Evolutionary conservation across 2,113 vertebrate species (phyloP).

Genomic region (Pangasianodon hypophthalmus): DNA sequence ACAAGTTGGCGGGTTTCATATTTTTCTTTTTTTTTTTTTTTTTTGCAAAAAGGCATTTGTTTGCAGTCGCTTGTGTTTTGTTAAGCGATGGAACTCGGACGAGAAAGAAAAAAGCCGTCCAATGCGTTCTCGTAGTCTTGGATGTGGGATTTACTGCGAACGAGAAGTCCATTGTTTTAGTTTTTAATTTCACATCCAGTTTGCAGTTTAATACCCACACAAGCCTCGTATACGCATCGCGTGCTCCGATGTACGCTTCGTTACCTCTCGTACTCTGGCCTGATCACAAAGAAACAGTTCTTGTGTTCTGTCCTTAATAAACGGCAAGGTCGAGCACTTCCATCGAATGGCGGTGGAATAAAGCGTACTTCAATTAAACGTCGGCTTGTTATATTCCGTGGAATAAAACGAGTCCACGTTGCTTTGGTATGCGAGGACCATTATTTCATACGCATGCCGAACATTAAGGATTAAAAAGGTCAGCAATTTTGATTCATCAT

Average conservation of each 20-base stretch:
- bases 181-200: conserved; percentile 33
- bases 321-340: background rate
- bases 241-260: conserved; percentile 27
- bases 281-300: conserved; percentile 39
- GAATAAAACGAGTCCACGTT: background rate
- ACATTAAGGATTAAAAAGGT: background rate
- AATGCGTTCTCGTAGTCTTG: conserved; percentile 2
- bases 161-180: conserved; percentile 39
- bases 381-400: background rate
- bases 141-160: background rate
- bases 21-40: background rate
- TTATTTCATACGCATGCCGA: background rate
- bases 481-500: background rate
- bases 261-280: conserved; percentile 27
- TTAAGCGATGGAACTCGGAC: background rate
- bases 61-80: conserved; percentile 16
- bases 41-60: conserved; percentile 39
- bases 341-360: conserved; percentile 8
- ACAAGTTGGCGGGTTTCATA: conserved; percentile 1
- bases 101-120: background rate
- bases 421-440: background rate
- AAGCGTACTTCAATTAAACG: background rate
- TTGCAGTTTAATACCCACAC: conserved; percentile 19
- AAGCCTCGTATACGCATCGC: conserved; percentile 30
- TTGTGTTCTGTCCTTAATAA: conserved; percentile 23